Conservation (phyloP, 2,113 vertebrate genomes). For the Oncorhynchus nerka region DNA sequence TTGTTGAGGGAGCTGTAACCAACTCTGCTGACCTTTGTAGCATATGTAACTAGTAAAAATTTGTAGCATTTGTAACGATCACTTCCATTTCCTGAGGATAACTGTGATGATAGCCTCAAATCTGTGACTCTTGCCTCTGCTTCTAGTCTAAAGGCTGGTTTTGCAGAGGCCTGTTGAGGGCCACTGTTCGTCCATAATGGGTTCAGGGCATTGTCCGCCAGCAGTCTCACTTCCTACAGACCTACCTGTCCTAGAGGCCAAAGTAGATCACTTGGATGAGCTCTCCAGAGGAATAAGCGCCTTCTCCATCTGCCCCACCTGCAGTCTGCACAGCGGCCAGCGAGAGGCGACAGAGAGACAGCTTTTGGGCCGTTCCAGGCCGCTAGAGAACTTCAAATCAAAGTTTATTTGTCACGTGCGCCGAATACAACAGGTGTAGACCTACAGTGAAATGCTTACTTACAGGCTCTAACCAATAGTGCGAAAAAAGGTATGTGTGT, state of each 20-base stretch:
- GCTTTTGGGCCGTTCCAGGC: conserved; percentile 35
- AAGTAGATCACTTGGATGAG: conserved; percentile 46
- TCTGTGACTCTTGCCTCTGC: not conserved
- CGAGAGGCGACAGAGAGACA: conserved; percentile 29
- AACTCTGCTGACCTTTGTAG: no score
- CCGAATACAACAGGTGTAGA: no score
- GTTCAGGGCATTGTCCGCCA: conserved; percentile 11
- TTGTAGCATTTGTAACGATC: no score
- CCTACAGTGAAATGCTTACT: no score
- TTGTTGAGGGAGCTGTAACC: no score
- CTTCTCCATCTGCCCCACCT: conserved; percentile 35
- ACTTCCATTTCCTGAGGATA: no score
- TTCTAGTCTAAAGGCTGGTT: not conserved
- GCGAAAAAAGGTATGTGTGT: no score
- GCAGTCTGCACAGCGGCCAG: conserved; percentile 30
- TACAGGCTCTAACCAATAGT: no score
- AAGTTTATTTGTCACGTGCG: no score
- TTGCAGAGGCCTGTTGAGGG: not conserved
- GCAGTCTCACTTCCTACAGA: not conserved
- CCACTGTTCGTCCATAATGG: conserved; percentile 3
- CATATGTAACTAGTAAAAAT: no score
- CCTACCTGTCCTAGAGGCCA: conserved; percentile 34
- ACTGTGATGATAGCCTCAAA: no score
- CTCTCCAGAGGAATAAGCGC: conserved; percentile 12
- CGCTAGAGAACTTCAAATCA: conserved; percentile 20